Conservation (phyloP, 2,113 vertebrate species). For the Aspidoscelis tigris region DNA sequence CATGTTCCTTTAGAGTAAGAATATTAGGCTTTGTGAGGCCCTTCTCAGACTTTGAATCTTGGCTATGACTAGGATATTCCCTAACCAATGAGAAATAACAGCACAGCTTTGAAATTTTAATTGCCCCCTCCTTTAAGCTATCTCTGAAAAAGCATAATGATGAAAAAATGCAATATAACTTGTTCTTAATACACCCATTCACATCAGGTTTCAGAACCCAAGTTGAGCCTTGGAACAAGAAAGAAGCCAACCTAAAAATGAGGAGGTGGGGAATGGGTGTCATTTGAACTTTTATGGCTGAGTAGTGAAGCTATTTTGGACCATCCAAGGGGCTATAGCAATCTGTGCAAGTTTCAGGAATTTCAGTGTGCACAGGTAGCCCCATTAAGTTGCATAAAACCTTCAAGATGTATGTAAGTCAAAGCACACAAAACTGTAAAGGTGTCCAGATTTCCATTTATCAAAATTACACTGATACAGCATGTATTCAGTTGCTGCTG, state of each 20-base stretch:
- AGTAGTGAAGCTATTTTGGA: background rate
- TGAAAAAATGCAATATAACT: slow-evolving; percentile 7
- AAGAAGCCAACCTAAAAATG: background rate
- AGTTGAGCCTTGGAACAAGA: background rate
- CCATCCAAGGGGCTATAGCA: background rate
- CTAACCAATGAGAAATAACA: background rate
- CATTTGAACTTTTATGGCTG: background rate
- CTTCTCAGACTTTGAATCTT: background rate
- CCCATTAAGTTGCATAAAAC: background rate
- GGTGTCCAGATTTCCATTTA: too few relatives aligned
- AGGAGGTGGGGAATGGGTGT: background rate
- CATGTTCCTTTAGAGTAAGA: background rate
- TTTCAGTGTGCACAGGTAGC: background rate
- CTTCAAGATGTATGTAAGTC: too few relatives aligned
- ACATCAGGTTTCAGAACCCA: background rate
- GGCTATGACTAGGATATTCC: background rate
- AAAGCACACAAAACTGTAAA: too few relatives aligned
- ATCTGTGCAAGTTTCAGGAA: background rate
- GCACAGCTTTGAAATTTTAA: background rate
- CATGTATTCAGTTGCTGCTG: too few relatives aligned
- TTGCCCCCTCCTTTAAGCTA: background rate
- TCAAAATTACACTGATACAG: too few relatives aligned
- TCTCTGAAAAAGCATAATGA: slow-evolving; percentile 3
- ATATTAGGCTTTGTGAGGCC: background rate
- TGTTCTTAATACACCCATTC: background rate